phyloP scores from a whole-genome alignment of 1,140 invertebrate species.

The Drosophila mayri region DNA sequence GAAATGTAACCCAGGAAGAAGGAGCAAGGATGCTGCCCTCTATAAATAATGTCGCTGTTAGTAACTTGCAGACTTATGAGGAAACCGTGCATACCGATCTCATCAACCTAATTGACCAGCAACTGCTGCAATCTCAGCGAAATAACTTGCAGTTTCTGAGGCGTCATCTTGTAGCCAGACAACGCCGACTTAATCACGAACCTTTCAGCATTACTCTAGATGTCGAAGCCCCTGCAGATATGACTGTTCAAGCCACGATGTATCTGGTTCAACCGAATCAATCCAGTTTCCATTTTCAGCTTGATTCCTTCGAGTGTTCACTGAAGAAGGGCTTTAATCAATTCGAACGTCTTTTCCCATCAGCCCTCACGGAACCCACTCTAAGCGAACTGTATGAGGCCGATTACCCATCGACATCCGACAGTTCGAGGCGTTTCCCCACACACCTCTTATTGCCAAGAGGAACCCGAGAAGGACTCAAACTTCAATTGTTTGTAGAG shows the following conservation, averaged over 20 bases:
- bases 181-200: slow-evolving; percentile 87
- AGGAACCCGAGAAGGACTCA: slow-evolving; percentile 74
- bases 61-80: slow-evolving; percentile 49
- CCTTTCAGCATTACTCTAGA: slow-evolving; percentile 59
- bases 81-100: slow-evolving; percentile 47
- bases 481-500: slow-evolving; percentile 51
- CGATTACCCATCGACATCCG: slow-evolving; percentile 42
- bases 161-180: slow-evolving; percentile 84
- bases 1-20: background rate
- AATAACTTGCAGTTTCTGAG: slow-evolving; percentile 70
- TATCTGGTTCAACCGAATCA: slow-evolving; percentile 36
- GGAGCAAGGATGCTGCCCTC: background rate
- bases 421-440: slow-evolving; percentile 43
- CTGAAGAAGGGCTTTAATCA: slow-evolving; percentile 76
- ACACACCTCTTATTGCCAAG: slow-evolving; percentile 86
- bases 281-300: slow-evolving; percentile 62
- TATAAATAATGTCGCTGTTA: slow-evolving; percentile 20
- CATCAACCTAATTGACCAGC: slow-evolving; percentile 73
- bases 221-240: slow-evolving; percentile 55
- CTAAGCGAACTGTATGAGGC: slow-evolving; percentile 79
- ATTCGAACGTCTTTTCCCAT: slow-evolving; percentile 74
- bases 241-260: slow-evolving; percentile 66
- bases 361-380: slow-evolving; percentile 76
- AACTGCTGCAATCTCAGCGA: slow-evolving; percentile 55
- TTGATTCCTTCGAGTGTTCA: slow-evolving; percentile 74